These are phyloP conservation scores for Mycetomoellerius zeteki DNA, from an alignment of 1,140 invertebrate genomes.

Conservation along the genomic window DNA sequence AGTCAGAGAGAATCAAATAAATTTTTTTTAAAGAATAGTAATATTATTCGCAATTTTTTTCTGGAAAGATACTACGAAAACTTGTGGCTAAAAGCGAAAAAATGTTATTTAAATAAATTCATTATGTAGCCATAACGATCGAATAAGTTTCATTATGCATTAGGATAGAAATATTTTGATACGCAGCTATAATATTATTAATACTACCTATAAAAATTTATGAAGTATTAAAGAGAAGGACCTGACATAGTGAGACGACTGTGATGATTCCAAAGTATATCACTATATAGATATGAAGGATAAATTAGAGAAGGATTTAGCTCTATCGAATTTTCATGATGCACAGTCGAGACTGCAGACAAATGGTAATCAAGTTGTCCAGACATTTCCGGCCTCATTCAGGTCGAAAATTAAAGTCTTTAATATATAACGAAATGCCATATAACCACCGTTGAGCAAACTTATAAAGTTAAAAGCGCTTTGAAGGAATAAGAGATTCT, in stretches of 20 bases:
- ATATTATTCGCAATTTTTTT: not conserved
- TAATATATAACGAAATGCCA: not conserved
- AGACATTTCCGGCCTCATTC: not conserved
- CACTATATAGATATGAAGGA: not conserved
- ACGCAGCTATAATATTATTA: not conserved
- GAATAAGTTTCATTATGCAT: not conserved
- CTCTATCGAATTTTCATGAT: not conserved
- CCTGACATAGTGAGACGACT: no score
- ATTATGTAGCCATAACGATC: not conserved
- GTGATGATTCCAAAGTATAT: not conserved
- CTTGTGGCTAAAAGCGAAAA: not conserved
- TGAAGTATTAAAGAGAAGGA: not conserved
- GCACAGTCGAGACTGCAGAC: not conserved
- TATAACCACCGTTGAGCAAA: not conserved
- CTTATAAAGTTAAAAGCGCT: not conserved
- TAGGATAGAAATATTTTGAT: not conserved
- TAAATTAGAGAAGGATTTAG: constrained; percentile 1
- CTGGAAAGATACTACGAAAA: not conserved
- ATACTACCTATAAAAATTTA: not conserved
- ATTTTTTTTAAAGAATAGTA: not conserved
- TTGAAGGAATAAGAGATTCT: not conserved
- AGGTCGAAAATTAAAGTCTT: not conserved
- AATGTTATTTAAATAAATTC: not conserved
- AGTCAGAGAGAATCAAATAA: not conserved
- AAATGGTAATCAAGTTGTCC: not conserved